A percentile compares a stretch with the other conserved stretches of the same genome.
Conservation (phyloP, 2,888 invertebrate species). For the Rotaria sp. region DNA sequence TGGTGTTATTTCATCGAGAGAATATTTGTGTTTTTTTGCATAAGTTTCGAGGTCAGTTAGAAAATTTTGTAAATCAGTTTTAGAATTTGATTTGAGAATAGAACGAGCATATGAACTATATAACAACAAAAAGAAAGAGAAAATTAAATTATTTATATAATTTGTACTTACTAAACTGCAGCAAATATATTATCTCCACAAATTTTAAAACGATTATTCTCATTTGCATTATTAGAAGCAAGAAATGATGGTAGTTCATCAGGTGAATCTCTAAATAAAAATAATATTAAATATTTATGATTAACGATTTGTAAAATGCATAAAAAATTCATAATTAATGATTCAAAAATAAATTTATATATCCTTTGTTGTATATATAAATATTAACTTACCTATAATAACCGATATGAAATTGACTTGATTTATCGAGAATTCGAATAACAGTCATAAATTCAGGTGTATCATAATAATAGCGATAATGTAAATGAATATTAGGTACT, state of each 20-base stretch:
- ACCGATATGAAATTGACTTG: conserved; percentile 73
- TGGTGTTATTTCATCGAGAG: conserved; percentile 31
- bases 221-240: conserved; percentile 67
- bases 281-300: neutral
- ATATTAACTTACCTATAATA: conserved; percentile 64
- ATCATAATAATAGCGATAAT: conserved; percentile 86
- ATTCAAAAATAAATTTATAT: too few relatives aligned
- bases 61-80: conserved; percentile 43
- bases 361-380: too few relatives aligned
- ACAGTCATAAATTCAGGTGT: conserved; percentile 79
- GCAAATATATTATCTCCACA: conserved; percentile 74
- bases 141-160: neutral
- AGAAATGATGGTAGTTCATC: conserved; percentile 69
- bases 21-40: conserved; percentile 45
- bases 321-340: too few relatives aligned
- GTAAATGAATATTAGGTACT: conserved; percentile 56
- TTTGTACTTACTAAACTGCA: conserved; percentile 64
- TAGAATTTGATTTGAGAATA: neutral
- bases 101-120: conserved; percentile 45
- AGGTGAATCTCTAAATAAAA: conserved; percentile 64
- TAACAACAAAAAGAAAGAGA: neutral
- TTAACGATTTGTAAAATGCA: too few relatives aligned
- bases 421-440: conserved; percentile 62
- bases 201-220: conserved; percentile 66
- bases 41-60: conserved; percentile 42